phyloP scores from a whole-genome alignment of 2,888 invertebrate species.

The Petrolisthes cinctipes region DNA sequence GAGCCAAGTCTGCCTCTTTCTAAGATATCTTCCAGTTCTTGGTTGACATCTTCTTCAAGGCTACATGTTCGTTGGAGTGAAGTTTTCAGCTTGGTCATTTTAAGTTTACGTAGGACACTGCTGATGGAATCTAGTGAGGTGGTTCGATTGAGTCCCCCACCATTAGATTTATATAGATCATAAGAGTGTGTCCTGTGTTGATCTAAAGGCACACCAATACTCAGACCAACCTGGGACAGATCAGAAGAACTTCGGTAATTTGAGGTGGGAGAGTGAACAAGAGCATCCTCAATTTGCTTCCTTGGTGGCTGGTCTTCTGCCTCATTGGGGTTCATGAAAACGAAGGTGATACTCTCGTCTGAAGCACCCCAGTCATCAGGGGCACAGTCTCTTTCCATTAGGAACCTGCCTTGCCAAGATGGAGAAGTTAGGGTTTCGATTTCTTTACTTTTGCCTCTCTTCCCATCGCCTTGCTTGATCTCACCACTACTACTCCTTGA shows the following conservation, averaged over 20 bases:
- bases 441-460: constrained; percentile 9
- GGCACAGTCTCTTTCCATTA: constrained; percentile 30
- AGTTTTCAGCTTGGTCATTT: constrained; percentile 10
- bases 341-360: constrained; percentile 55
- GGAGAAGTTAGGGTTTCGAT: constrained; percentile 35
- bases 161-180: constrained; percentile 43
- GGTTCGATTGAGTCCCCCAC: constrained; percentile 38
- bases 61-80: constrained; percentile 48
- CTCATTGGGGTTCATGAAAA: constrained; percentile 51
- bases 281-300: background rate
- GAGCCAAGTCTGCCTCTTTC: constrained; percentile 41
- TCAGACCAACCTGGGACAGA: constrained; percentile 42
- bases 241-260: constrained; percentile 53
- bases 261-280: background rate
- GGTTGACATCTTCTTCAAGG: constrained; percentile 44
- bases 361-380: constrained; percentile 52
- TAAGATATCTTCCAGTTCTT: constrained; percentile 50
- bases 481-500: background rate
- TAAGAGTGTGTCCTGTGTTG: constrained; percentile 23
- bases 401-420: constrained; percentile 49
- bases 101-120: constrained; percentile 26
- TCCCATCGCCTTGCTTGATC: background rate
- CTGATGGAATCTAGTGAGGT: constrained; percentile 44
- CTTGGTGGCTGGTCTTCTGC: constrained; percentile 16
- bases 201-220: constrained; percentile 16